Evolutionary conservation across 2,797 vertebrate species (phyloP).

Genomic region (Morus bassanus): DNA sequence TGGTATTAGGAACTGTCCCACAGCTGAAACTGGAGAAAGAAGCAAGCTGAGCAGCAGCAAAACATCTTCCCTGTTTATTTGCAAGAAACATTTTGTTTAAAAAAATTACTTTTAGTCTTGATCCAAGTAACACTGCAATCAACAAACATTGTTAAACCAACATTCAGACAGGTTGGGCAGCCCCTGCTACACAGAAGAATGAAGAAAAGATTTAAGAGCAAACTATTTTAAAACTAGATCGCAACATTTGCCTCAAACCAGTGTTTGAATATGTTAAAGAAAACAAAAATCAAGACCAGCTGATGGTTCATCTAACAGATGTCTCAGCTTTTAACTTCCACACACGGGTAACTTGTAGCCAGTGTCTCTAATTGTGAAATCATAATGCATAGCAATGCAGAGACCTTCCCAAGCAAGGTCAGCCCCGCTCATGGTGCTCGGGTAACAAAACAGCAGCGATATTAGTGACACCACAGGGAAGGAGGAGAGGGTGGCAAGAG

Average conservation of each 20-base stretch:
- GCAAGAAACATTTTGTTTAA: not conserved
- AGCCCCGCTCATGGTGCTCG: not conserved
- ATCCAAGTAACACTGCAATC: not conserved
- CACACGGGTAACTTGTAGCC: not conserved
- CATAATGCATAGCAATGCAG: conserved; percentile 36
- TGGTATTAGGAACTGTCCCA: not conserved
- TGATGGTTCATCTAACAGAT: not conserved
- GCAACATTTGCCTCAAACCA: not conserved
- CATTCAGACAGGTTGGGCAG: not conserved
- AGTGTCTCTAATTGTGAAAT: conserved; percentile 31
- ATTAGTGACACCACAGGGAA: rapidly evolving
- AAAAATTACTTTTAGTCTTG: not conserved
- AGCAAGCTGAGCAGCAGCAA: not conserved
- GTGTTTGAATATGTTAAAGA: not conserved
- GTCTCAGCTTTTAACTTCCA: not conserved
- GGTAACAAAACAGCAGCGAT: not conserved
- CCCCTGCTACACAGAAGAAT: not conserved
- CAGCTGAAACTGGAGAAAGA: not conserved
- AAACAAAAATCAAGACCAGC: not conserved
- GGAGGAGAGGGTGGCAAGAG: not conserved
- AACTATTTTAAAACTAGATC: not conserved
- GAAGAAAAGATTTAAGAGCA: not conserved
- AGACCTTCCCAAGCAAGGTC: conserved; percentile 36
- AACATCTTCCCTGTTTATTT: not conserved
- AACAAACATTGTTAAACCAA: not conserved